Evolutionary conservation across 2,797 vertebrate species (phyloP).

Genomic region (Fistularia tabacaria): DNA sequence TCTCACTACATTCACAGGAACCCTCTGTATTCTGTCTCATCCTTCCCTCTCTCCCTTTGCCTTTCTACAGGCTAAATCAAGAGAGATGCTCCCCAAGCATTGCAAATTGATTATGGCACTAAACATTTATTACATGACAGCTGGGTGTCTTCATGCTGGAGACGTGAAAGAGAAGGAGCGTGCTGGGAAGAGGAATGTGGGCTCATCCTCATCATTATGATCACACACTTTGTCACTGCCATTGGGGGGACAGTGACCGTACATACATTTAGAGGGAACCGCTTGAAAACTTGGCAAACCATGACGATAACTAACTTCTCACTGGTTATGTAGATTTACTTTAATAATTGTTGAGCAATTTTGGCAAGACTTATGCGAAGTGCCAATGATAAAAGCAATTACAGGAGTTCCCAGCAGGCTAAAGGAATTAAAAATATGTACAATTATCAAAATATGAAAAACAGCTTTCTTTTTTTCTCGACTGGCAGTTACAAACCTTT

Average conservation of each 20-base stretch:
- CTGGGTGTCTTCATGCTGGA: constrained; percentile 53
- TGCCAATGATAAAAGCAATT: no score
- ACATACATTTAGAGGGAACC: constrained; percentile 18
- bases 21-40: constrained; percentile 55
- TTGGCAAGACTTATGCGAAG: no score
- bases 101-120: constrained; percentile 80
- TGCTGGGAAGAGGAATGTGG: constrained; percentile 48
- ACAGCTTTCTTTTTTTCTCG: no score
- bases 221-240: constrained; percentile 46
- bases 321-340: no score
- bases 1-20: constrained; percentile 56
- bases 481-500: no score
- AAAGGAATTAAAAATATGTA: no score
- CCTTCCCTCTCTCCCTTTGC: constrained; percentile 56
- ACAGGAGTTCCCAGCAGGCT: no score
- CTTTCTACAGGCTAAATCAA: constrained; percentile 65
- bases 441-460: no score
- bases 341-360: no score
- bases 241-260: constrained; percentile 9
- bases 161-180: constrained; percentile 55
- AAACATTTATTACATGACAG: constrained; percentile 81
- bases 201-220: constrained; percentile 54
- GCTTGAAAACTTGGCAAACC: constrained; percentile 30
- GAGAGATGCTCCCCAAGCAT: constrained; percentile 77
- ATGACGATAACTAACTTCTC: constrained; percentile 27